Evolutionary conservation across 2,113 vertebrate genomes (phyloP).

Genomic region (Sorex araneus): DNA sequence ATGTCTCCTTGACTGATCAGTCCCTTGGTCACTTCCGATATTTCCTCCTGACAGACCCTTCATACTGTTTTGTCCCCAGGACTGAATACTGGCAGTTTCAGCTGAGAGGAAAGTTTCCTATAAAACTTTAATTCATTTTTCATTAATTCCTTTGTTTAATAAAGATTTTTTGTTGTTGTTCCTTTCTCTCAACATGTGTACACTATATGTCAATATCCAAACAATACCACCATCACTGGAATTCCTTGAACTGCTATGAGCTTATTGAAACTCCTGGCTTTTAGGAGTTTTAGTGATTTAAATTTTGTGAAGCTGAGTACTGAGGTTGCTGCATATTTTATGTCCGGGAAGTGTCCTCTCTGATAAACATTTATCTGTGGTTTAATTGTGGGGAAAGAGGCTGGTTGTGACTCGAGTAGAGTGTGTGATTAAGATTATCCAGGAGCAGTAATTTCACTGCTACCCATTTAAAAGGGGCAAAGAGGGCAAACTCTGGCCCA

Average conservation of each 20-base stretch:
- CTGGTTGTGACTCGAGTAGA: not conserved
- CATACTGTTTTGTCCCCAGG: not conserved
- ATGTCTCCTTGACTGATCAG: no score
- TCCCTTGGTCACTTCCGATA: not conserved
- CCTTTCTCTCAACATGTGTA: slow-evolving; percentile 67
- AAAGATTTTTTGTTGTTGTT: slow-evolving; percentile 59
- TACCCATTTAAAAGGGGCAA: no score
- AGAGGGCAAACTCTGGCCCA: no score
- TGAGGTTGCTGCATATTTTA: slow-evolving; percentile 11
- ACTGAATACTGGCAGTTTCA: slow-evolving; percentile 49
- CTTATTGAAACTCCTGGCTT: slow-evolving; percentile 71
- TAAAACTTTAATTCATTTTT: slow-evolving; percentile 77
- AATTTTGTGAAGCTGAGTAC: slow-evolving; percentile 47
- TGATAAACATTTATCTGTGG: not conserved
- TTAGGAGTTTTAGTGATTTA: slow-evolving; percentile 55
- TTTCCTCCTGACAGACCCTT: not conserved
- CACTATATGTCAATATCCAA: slow-evolving; percentile 72
- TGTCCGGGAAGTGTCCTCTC: not conserved
- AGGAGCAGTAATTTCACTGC: not conserved
- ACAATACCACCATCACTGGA: slow-evolving; percentile 65
- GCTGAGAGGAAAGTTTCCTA: slow-evolving; percentile 38
- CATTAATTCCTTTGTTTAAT: slow-evolving; percentile 76
- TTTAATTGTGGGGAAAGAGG: not conserved
- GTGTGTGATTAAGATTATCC: not conserved
- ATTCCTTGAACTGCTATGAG: slow-evolving; percentile 36